These are phyloP conservation scores for Cephalotes varians DNA, from an alignment of 2,888 invertebrate species.

Conservation along the genomic window DNA sequence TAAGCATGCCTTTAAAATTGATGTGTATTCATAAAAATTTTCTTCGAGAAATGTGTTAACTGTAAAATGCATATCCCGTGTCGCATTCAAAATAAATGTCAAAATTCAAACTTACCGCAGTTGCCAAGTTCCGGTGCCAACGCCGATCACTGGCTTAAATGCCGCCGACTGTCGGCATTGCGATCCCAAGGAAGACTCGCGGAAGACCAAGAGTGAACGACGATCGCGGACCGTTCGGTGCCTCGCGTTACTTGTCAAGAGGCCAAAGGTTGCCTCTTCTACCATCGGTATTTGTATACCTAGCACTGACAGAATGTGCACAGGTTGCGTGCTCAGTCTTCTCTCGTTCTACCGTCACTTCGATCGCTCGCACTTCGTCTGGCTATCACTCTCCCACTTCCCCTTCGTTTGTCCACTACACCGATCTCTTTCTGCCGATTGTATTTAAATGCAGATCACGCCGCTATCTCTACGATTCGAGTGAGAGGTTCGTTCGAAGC, in stretches of 20 bases:
- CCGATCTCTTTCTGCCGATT: not conserved
- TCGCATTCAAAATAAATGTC: not conserved
- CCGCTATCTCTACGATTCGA: conserved; percentile 5
- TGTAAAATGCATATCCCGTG: not conserved
- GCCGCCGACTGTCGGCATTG: not conserved
- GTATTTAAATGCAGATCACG: conserved; percentile 28
- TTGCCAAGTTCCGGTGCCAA: not conserved
- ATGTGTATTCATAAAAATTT: not conserved
- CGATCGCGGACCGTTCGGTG: not conserved
- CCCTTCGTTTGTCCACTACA: not conserved
- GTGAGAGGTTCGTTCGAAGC: not conserved
- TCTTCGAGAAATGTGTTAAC: not conserved
- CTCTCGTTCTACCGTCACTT: conserved; percentile 27
- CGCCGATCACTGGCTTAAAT: not conserved
- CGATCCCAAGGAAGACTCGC: not conserved
- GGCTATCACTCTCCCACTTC: conserved; percentile 8
- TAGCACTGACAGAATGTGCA: conserved; percentile 3
- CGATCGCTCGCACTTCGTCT: conserved; percentile 1
- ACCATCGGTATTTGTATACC: conserved; percentile 38
- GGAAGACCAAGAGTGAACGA: not conserved
- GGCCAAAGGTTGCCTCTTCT: conserved; percentile 39
- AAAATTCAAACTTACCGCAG: conserved; percentile 4
- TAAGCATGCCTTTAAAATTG: not conserved
- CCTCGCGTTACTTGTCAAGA: conserved; percentile 21
- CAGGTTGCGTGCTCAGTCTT: not conserved